Conservation (phyloP, 92 coral and sea anemone species). For the Epizoanthus rinbou region DNA sequence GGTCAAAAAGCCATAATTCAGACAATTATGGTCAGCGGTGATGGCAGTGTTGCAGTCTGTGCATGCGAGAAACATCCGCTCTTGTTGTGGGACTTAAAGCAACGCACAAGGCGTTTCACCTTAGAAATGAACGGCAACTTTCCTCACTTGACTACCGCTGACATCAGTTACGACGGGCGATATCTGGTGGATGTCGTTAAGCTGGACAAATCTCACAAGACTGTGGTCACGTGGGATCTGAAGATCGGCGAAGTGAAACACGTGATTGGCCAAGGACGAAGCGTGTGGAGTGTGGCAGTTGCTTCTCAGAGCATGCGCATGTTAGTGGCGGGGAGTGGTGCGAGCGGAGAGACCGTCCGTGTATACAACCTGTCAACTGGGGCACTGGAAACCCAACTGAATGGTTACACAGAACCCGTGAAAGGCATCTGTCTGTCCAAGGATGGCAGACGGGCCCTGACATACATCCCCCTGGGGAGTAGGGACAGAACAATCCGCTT, state of each 20-base stretch:
- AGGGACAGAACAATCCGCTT: conserved; percentile 89
- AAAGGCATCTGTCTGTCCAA: conserved; percentile 82
- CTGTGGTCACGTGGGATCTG: conserved; percentile 96
- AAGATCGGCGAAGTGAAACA: conserved; percentile 90
- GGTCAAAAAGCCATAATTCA: conserved; percentile 90
- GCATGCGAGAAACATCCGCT: conserved; percentile 91
- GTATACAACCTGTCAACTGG: conserved; percentile 87
- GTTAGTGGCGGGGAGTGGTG: conserved; percentile 82
- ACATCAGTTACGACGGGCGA: conserved; percentile 86
- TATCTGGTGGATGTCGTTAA: conserved; percentile 90
- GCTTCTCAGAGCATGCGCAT: conserved; percentile 90
- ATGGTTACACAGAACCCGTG: conserved; percentile 89
- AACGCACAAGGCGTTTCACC: conserved; percentile 64
- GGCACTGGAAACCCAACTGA: conserved; percentile 69
- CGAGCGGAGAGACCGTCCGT: conserved; percentile 79
- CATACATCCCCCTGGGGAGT: conserved; percentile 76
- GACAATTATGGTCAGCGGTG: conserved; percentile 93
- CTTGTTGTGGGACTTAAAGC: conserved; percentile 87
- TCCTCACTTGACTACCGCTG: conserved; percentile 92
- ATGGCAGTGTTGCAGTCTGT: conserved; percentile 87
- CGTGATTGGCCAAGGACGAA: conserved; percentile 84
- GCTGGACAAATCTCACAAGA: conserved; percentile 83
- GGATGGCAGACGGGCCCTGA: conserved; percentile 88
- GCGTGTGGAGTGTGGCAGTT: conserved; percentile 87
- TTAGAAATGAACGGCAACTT: conserved; percentile 81